Percentiles rank a stretch among this genome's conserved stretches.
Conservation (phyloP, 2,113 vertebrate genomes). For the Ochotona princeps region DNA sequence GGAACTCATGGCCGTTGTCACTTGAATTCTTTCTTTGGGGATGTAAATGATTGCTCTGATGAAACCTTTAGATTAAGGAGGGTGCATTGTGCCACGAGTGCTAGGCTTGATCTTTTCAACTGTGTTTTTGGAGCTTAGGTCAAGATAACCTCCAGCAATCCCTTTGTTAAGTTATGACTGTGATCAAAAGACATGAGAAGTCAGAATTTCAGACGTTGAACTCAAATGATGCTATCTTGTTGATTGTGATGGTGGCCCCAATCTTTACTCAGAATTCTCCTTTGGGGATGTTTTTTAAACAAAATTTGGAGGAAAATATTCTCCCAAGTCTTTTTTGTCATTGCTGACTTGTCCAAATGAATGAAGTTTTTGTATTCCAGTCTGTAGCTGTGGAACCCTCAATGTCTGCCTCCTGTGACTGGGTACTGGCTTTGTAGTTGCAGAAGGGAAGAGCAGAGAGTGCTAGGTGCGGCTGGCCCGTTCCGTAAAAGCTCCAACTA, state of each 20-base stretch:
- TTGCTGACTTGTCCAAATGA: not conserved
- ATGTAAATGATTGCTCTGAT: not conserved
- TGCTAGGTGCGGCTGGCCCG: not conserved
- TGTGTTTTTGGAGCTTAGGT: not conserved
- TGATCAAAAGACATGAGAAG: not conserved
- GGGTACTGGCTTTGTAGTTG: not conserved
- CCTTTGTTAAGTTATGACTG: constrained; percentile 9
- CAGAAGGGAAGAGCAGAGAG: not conserved
- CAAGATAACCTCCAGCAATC: not conserved
- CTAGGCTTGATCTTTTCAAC: not conserved
- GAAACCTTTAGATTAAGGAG: not conserved
- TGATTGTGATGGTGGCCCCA: not conserved
- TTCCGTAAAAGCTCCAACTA: constrained; percentile 8
- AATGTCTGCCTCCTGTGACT: not conserved
- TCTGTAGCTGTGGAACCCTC: not conserved
- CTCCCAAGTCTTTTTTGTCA: not conserved
- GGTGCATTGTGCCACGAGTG: not conserved
- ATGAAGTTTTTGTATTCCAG: not conserved
- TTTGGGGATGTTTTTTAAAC: not conserved
- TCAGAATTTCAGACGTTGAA: not conserved
- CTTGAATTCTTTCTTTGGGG: not conserved
- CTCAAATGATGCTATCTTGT: not conserved
- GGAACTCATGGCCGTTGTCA: not conserved
- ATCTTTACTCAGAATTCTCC: not conserved
- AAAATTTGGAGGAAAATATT: not conserved